A percentile compares a stretch with the other conserved stretches of the same genome.
Conservation (phyloP, 2,888 invertebrate genomes). For the Andrena bicolor region DNA sequence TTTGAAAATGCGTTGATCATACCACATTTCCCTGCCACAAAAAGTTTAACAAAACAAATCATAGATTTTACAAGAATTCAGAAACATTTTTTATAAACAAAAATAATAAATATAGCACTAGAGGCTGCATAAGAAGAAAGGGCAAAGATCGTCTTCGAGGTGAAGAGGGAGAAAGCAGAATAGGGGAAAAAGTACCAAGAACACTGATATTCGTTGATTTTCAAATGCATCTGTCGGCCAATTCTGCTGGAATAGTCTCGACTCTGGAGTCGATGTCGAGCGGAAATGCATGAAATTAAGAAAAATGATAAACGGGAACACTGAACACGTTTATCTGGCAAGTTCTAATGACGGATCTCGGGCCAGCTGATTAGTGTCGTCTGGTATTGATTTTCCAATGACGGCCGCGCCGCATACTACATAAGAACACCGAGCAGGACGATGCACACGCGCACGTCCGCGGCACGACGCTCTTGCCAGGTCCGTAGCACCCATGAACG, state of each 20-base stretch:
- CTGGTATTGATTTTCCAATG: constrained; percentile 84
- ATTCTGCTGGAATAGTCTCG: constrained; percentile 13
- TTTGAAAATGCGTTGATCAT: constrained; percentile 19
- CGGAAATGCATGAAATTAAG: constrained; percentile 15
- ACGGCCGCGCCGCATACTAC: constrained; percentile 74
- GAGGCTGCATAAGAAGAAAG: constrained; percentile 70
- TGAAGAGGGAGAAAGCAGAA: constrained; percentile 43
- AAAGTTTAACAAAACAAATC: neutral
- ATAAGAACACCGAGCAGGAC: constrained; percentile 70
- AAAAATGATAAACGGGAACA: constrained; percentile 22
- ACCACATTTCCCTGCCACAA: constrained; percentile 18
- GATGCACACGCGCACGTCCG: constrained; percentile 70
- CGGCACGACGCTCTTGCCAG: constrained; percentile 45
- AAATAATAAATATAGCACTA: constrained; percentile 74
- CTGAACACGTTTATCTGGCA: constrained; percentile 64
- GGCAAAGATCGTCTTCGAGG: constrained; percentile 25
- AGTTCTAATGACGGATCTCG: constrained; percentile 80
- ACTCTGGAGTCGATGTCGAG: neutral
- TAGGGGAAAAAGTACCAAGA: constrained; percentile 30
- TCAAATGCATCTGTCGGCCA: neutral
- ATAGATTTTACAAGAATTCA: too few relatives aligned
- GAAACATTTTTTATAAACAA: too few relatives aligned
- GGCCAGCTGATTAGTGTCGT: constrained; percentile 83
- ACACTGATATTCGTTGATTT: constrained; percentile 9
- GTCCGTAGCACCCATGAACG: constrained; percentile 55